Conservation (phyloP, 2,888 invertebrate species). For the Didymodactylos carnosus region DNA sequence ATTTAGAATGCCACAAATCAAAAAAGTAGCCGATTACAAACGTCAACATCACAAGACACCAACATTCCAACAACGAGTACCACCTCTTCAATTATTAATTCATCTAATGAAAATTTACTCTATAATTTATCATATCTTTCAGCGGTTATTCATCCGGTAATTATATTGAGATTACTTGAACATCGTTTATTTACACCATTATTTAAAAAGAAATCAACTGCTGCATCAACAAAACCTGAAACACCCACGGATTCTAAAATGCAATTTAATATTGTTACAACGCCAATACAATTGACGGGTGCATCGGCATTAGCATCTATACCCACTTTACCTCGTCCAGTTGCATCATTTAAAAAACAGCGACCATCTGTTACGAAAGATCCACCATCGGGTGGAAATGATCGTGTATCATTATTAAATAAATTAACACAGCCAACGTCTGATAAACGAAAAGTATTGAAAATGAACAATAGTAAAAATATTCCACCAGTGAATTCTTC, state of each 20-base stretch:
- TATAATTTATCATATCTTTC: constrained; percentile 33
- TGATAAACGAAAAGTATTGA: neutral
- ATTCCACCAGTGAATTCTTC: neutral
- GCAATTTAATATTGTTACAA: neutral
- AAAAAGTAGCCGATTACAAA: neutral
- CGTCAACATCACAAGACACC: neutral
- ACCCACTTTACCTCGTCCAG: neutral
- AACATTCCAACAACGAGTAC: neutral
- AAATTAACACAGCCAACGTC: neutral
- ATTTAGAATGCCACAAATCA: neutral
- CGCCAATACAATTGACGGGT: neutral
- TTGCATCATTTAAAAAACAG: neutral
- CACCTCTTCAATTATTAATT: neutral
- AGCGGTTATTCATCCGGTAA: constrained; percentile 40
- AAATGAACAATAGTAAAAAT: no score
- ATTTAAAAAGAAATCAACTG: constrained; percentile 7
- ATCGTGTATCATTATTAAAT: neutral
- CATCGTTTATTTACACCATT: constrained; percentile 37
- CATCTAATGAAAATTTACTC: neutral
- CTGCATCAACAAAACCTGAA: neutral
- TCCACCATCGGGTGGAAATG: neutral
- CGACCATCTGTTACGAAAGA: neutral
- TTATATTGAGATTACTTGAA: constrained; percentile 40
- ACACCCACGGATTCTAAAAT: no score
- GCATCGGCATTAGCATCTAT: neutral